Base-by-base conservation (phyloP, 1,140 invertebrate genomes). In the Drosophila dunni region DNA sequence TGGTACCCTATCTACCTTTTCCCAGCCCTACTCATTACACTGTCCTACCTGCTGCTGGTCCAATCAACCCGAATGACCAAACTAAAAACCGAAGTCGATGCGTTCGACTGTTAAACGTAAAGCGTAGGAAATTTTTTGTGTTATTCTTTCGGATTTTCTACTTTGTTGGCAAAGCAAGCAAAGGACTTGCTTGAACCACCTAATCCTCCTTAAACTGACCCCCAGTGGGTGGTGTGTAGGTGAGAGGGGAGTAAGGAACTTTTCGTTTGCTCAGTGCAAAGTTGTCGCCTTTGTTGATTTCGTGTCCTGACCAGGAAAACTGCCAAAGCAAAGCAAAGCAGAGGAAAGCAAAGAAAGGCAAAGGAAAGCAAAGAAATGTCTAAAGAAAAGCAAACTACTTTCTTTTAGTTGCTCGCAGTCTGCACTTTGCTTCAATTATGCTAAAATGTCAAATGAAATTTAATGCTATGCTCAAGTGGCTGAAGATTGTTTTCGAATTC, bases 121-220 rank as follows among this genome's bases (percentile, higher is more conserved):
- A 77, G 70, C 80, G 69, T 56, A 29, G 3, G 24, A 84, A 79
- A 79, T 79, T 85, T 90, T 45, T 83, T 83, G 80, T 90, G 88
- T 90, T 91, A 90, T 90, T 90, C 80, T 88, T 91, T 74, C 64
- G 88, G 88, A 90, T 90, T 90, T 90, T 90, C 88, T 90, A 91
- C 88, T 90, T 90, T 90, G 88, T 88, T 91, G 86, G 86, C 86
- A 86, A 90, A 90, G 86, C 81, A 90, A 89, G 81, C 81, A 82
- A 67, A 62, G 20, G 11, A 48, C 34, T 51, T 17, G 46, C 34
- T 51, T 33, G 33, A 38, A 1, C 20, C 42, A 34, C 46, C 17
- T 20, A 13, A 10, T 40, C 44, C 53, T 9, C 10, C 11, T 29
- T 5, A 29, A 29, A 29, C 24, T 29, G 5, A 15, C 44, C 13